Conservation (phyloP, 2,888 invertebrate genomes). For the Pheosia tremula region DNA sequence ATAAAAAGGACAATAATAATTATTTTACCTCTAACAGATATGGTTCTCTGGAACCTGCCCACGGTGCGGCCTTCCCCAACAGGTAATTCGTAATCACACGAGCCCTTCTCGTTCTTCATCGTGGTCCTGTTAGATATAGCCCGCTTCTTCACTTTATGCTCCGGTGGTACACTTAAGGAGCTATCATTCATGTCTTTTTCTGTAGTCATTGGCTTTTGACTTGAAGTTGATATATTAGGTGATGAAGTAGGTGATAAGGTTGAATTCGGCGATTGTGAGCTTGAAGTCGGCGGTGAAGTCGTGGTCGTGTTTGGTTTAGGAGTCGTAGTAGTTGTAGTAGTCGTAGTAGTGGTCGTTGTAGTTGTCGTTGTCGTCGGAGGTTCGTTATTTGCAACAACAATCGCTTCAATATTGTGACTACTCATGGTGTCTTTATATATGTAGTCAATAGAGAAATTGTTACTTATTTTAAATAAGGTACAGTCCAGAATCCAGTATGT, state of each 20-base stretch:
- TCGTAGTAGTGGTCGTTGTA: slow-evolving; percentile 60
- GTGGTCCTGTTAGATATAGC: slow-evolving; percentile 48
- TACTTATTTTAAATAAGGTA: slow-evolving; percentile 86
- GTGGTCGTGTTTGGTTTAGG: slow-evolving; percentile 71
- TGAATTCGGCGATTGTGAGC: slow-evolving; percentile 12
- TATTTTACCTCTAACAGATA: slow-evolving; percentile 87
- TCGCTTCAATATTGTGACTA: slow-evolving; percentile 87
- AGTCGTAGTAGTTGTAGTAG: slow-evolving; percentile 74
- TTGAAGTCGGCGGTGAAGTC: slow-evolving; percentile 54
- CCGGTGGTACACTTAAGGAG: slow-evolving; percentile 17
- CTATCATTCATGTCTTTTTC: slow-evolving; percentile 14
- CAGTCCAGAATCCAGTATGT: slow-evolving; percentile 94
- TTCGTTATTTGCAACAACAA: slow-evolving; percentile 89
- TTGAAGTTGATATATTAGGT: not conserved
- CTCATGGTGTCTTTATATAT: slow-evolving; percentile 86
- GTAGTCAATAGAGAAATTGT: slow-evolving; percentile 85
- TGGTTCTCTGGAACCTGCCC: slow-evolving; percentile 88
- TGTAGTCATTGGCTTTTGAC: slow-evolving; percentile 20
- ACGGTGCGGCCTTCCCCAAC: slow-evolving; percentile 87
- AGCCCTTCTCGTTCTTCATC: slow-evolving; percentile 46
- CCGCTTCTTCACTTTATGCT: slow-evolving; percentile 54
- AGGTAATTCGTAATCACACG: slow-evolving; percentile 83
- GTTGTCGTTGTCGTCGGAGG: slow-evolving; percentile 76
- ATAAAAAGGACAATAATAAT: too few species aligned
- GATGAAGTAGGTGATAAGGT: slow-evolving; percentile 26